A percentile compares a stretch with the other conserved stretches of the same genome.
Evolutionary conservation across 2,888 invertebrate species (phyloP).

Genomic region (Pachymerium ferrugineum): DNA sequence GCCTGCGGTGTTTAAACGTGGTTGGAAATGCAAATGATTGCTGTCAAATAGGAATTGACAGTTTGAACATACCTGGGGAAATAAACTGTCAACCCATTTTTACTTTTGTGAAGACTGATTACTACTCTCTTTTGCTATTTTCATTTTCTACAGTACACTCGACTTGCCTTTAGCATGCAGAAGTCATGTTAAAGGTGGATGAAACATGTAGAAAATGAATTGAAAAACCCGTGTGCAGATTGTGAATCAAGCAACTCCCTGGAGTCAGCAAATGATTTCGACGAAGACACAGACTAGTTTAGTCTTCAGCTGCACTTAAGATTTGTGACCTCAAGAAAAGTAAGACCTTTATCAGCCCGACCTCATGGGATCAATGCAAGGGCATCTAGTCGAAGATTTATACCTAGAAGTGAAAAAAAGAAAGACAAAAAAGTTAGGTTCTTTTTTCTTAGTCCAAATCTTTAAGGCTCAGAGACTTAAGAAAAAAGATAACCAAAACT

Average conservation of each 20-base stretch:
- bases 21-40: no score
- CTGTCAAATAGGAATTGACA: no score
- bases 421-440: background rate
- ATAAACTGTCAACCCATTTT: background rate
- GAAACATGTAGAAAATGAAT: background rate
- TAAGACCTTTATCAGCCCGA: background rate
- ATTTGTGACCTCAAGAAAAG: background rate
- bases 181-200: no score
- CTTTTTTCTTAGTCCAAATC: no score
- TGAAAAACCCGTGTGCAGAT: background rate
- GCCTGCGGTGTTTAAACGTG: no score
- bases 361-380: background rate
- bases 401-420: background rate
- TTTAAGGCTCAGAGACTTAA: background rate
- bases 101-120: background rate
- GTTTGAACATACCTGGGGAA: background rate
- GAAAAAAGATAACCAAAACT: background rate
- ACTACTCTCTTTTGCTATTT: no score
- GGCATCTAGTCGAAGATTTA: conserved; percentile 22
- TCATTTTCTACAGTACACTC: background rate
- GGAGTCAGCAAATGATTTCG: background rate
- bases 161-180: no score
- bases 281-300: background rate
- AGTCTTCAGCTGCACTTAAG: background rate
- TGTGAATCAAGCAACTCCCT: background rate